phyloP scores from a whole-genome alignment of 2,888 invertebrate genomes.

The Gari tellinella region DNA sequence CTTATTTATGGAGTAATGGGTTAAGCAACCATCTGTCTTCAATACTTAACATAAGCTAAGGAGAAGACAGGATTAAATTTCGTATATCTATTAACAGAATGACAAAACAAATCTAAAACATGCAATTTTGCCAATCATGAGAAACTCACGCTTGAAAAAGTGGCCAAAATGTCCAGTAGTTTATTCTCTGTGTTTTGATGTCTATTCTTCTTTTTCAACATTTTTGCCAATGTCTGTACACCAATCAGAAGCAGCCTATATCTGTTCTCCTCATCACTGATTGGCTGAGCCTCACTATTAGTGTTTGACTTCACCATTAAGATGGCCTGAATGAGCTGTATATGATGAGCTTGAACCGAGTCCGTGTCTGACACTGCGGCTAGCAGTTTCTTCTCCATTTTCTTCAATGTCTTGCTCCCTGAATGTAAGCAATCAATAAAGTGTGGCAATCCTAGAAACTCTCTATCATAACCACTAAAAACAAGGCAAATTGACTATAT shows the following conservation, averaged over 20 bases:
- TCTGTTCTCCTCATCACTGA: conserved; percentile 3
- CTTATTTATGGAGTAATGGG: too few species aligned
- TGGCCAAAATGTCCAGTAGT: conserved; percentile 29
- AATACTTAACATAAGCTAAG: too few species aligned
- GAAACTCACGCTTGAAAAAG: conserved; percentile 28
- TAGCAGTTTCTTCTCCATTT: conserved; percentile 23
- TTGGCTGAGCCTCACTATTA: too few species aligned
- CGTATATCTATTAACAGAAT: too few species aligned
- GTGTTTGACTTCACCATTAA: too few species aligned
- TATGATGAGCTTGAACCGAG: conserved; percentile 5
- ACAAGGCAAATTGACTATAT: too few species aligned
- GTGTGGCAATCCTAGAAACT: too few species aligned
- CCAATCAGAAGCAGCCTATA: background rate
- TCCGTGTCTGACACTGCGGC: conserved; percentile 6
- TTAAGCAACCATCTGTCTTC: too few species aligned
- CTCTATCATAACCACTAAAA: too few species aligned
- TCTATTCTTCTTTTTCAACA: background rate
- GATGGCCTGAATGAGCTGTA: conserved; percentile 15
- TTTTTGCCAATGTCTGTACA: conserved; percentile 8
- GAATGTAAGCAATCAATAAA: conserved; percentile 9
- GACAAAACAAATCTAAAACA: too few species aligned
- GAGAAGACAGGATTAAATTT: too few species aligned
- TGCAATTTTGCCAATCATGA: too few species aligned
- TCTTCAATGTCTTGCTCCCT: conserved; percentile 27
- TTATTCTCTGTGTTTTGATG: conserved; percentile 13